These are phyloP conservation scores for Oophaga sylvatica DNA, from an alignment of 2,797 vertebrate species.

Conservation along the genomic window DNA sequence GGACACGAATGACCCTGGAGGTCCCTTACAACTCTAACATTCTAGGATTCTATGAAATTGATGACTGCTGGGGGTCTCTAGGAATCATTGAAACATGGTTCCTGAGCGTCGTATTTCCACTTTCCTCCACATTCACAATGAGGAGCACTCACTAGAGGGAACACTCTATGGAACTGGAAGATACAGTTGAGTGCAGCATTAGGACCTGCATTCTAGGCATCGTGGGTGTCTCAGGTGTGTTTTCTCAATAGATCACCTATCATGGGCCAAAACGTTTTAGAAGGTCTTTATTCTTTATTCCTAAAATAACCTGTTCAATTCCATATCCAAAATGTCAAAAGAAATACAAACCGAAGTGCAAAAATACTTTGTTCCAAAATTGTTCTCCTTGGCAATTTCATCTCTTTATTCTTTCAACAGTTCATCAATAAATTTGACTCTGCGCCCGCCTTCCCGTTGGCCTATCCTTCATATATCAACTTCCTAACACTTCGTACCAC, in stretches of 20 bases:
- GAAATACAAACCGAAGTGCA: not conserved
- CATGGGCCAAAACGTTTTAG: too few relatives aligned
- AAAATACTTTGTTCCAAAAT: not conserved
- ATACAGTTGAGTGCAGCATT: not conserved
- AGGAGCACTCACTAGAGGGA: too few relatives aligned
- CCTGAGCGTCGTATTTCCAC: not conserved
- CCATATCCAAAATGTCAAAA: not conserved
- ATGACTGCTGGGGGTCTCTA: not conserved
- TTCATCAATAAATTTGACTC: slow-evolving; percentile 44
- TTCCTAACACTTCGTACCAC: slow-evolving; percentile 43
- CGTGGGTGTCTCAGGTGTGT: too few relatives aligned
- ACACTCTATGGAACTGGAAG: not conserved
- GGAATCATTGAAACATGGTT: not conserved
- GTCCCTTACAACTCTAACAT: too few relatives aligned
- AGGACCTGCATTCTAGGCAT: not conserved
- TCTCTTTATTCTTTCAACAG: not conserved
- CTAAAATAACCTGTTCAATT: not conserved
- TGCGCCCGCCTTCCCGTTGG: slow-evolving; percentile 36
- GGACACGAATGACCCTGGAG: too few relatives aligned
- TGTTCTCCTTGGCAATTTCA: not conserved
- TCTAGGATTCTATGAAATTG: too few relatives aligned
- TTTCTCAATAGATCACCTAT: too few relatives aligned
- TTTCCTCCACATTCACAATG: not conserved
- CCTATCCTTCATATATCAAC: slow-evolving; percentile 36
- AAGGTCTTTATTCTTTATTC: not conserved